These are phyloP conservation scores for Podarcis lilfordi DNA, from an alignment of 2,797 vertebrate species.

Conservation along the genomic window DNA sequence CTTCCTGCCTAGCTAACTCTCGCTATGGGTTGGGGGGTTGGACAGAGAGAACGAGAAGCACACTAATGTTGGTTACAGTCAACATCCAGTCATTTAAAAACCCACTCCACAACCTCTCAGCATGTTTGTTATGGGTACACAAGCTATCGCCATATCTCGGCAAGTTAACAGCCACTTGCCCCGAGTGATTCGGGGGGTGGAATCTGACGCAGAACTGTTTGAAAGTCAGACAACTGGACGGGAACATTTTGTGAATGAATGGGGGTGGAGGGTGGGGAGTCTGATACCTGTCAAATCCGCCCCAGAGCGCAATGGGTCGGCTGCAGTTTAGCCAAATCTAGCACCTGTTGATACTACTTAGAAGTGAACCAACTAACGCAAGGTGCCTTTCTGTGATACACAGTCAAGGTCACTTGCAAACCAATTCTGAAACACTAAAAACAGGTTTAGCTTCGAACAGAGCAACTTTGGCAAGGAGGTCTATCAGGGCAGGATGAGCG, in stretches of 20 bases:
- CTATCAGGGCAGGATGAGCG: too few relatives aligned
- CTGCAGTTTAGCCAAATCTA: too few relatives aligned
- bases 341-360: not conserved
- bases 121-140: conserved; percentile 9
- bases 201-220: too few relatives aligned
- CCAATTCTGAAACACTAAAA: not conserved
- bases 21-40: too few relatives aligned
- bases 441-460: not conserved
- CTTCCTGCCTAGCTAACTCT: not conserved
- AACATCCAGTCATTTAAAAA: not conserved
- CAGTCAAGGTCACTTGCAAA: not conserved
- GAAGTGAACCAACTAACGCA: not conserved
- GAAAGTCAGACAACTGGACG: too few relatives aligned
- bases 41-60: too few relatives aligned
- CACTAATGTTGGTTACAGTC: not conserved
- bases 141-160: not conserved
- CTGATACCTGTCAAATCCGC: not conserved
- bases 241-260: not conserved
- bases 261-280: not conserved
- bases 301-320: not conserved
- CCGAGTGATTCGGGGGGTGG: too few relatives aligned
- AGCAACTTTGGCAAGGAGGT: too few relatives aligned
- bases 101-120: not conserved
- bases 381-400: not conserved
- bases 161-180: not conserved